Percentiles rank a stretch among this genome's conserved stretches.
These are phyloP conservation scores for Beroe ovata DNA, from an alignment of 37 sponge, comb jelly and placozoan species.

Conservation along the genomic window DNA sequence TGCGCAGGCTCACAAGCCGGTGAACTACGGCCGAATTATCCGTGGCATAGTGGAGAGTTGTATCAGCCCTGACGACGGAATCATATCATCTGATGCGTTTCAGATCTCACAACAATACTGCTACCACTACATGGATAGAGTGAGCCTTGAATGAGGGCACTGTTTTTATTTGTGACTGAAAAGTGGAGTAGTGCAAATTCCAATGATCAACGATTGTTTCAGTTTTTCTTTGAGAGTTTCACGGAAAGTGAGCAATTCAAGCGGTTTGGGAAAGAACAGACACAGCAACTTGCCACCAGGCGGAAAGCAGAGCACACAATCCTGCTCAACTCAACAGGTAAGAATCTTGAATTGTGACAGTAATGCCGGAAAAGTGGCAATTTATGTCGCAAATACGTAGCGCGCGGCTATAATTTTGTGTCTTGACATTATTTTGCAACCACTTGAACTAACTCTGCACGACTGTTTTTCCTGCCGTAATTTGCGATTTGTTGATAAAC, in stretches of 20 bases:
- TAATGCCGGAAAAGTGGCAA: not conserved
- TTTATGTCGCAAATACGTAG: too few species aligned
- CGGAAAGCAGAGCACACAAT: slow-evolving; percentile 28
- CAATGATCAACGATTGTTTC: not conserved
- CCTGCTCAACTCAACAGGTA: slow-evolving; percentile 1
- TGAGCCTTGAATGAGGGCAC: not conserved
- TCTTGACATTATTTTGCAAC: too few species aligned
- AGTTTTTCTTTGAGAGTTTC: slow-evolving; percentile 53
- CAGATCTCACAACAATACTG: slow-evolving; percentile 58
- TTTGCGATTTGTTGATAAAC: too few species aligned
- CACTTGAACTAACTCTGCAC: too few species aligned
- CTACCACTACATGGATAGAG: slow-evolving; percentile 62
- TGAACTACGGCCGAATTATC: slow-evolving; percentile 62
- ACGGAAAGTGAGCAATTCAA: slow-evolving; percentile 35
- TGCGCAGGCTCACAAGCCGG: slow-evolving; percentile 52
- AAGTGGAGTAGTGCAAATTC: not conserved
- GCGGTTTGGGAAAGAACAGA: slow-evolving; percentile 15
- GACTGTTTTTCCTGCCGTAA: too few species aligned
- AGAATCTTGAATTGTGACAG: too few species aligned
- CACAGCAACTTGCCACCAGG: not conserved
- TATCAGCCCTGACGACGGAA: slow-evolving; percentile 36
- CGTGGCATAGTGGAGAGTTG: slow-evolving; percentile 62
- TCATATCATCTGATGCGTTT: slow-evolving; percentile 53
- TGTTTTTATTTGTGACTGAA: not conserved
- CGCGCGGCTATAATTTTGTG: too few species aligned